Evolutionary conservation across 2,113 vertebrate species (phyloP).

Genomic region (Copsychus sechellarum): DNA sequence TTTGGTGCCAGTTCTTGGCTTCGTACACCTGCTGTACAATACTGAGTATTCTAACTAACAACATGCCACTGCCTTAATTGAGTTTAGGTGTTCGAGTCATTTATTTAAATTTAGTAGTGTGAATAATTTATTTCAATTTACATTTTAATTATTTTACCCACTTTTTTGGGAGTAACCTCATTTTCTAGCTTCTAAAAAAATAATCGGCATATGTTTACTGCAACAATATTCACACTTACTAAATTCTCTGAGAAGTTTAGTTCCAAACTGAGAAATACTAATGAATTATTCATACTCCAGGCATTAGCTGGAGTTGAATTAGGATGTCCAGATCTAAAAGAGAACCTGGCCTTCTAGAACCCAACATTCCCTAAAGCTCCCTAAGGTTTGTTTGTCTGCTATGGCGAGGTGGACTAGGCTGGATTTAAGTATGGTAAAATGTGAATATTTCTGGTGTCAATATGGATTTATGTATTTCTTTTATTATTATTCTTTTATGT

Average conservation of each 20-base stretch:
- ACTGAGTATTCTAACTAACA: slow-evolving; percentile 34
- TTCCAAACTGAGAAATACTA: slow-evolving; percentile 53
- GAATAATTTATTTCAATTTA: slow-evolving; percentile 77
- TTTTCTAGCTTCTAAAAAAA: slow-evolving; percentile 61
- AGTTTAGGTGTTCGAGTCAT: slow-evolving; percentile 49
- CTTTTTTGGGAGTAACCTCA: slow-evolving; percentile 67
- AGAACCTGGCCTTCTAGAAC: not conserved
- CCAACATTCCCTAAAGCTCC: not conserved
- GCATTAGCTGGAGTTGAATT: slow-evolving; percentile 38
- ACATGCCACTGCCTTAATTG: slow-evolving; percentile 22
- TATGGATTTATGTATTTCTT: not conserved
- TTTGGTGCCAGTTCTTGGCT: slow-evolving; percentile 15
- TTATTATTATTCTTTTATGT: not conserved
- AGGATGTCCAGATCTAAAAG: slow-evolving; percentile 31
- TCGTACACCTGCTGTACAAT: slow-evolving; percentile 56
- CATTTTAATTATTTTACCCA: slow-evolving; percentile 73
- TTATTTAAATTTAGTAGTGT: slow-evolving; percentile 73
- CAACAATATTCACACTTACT: slow-evolving; percentile 53
- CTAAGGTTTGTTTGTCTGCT: not conserved
- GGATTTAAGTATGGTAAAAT: not conserved
- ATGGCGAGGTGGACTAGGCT: not conserved
- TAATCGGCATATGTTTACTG: slow-evolving; percentile 66
- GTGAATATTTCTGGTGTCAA: not conserved
- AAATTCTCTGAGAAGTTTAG: slow-evolving; percentile 54
- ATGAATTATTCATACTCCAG: slow-evolving; percentile 53